Conservation (phyloP, 2,797 vertebrate genomes). For the Pantherophis vulpinus region DNA sequence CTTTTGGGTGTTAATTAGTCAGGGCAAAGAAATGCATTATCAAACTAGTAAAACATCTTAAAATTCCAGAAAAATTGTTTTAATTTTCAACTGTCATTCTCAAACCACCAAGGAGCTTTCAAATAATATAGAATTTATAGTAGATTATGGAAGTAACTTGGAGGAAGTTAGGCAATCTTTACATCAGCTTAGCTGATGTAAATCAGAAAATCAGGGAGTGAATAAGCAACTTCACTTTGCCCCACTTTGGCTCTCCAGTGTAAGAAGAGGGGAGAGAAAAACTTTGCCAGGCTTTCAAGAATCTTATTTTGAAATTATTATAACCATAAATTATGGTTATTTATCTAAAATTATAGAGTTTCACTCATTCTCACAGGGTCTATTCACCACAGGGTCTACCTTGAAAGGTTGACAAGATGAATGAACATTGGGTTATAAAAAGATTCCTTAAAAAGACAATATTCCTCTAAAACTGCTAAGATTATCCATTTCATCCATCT, state of each 20-base stretch:
- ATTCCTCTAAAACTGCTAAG: not conserved
- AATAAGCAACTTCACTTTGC: not conserved
- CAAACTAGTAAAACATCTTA: not conserved
- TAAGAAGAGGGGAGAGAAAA: not conserved
- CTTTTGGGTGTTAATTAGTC: not conserved
- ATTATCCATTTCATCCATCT: not conserved
- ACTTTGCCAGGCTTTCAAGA: not conserved
- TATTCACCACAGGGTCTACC: too few species aligned
- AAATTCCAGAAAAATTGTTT: not conserved
- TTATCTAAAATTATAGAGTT: too few species aligned
- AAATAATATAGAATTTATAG: not conserved
- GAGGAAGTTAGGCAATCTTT: not conserved
- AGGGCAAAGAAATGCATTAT: not conserved
- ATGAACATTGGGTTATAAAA: not conserved
- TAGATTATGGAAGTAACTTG: not conserved
- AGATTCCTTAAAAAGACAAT: not conserved
- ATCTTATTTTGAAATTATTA: not conserved
- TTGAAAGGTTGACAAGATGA: not conserved
- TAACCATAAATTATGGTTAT: not conserved
- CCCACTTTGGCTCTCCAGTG: not conserved
- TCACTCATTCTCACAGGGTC: too few species aligned
- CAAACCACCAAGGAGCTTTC: not conserved
- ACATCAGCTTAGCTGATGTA: not conserved
- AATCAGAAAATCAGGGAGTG: not conserved
- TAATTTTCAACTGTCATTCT: not conserved